Base-by-base conservation (phyloP, 2,888 invertebrate genomes). In the Volucella zonaria region DNA sequence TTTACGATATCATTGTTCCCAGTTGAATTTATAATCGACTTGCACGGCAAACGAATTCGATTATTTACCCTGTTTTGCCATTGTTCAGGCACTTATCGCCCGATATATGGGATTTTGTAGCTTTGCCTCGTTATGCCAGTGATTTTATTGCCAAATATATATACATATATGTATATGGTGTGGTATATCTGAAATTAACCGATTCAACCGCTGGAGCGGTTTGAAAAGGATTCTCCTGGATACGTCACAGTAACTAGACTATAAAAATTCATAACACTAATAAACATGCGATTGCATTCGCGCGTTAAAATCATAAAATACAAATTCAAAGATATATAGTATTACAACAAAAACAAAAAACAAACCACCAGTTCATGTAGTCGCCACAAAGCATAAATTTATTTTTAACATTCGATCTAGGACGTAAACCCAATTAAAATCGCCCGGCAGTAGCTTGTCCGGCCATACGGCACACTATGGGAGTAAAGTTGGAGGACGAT, bases 1-100 rank as follows among this genome's bases (percentile, higher is more conserved):
- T 83, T 79, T 18, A 75, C 58, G 75, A 59, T 75, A 70, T 75
- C 79, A 83, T 79, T 83, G 82, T 83, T 79, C 66, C 70, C 64
- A 8, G 38, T 42, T 58, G 79, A 79, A 83, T 70, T 83, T 70
- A 75, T 79, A 67, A 70, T 75, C 18, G 59, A 64, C 62, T 78
- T 67, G 52, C 73, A 54, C 38, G 43, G 18, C 38, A 62, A 75
- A 56, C 54, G 47, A 61, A 68, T 74, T 68, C 82, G 62, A 78
- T 78, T 73, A 73, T 78, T 68, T 78, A 74, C 59, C 67, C 78
- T 70, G 62, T 40, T 47, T 42, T 47, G 18, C 68, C 74, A 75
- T 79, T 79, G 82, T 75, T 79, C 64, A 42, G 59, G 59, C 74
- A 75, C 70, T 75, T 79, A 75, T 62, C 62, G 64, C 40, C 45